Conservation (phyloP, 2,888 invertebrate genomes). For the Sinotaia quadrata region DNA sequence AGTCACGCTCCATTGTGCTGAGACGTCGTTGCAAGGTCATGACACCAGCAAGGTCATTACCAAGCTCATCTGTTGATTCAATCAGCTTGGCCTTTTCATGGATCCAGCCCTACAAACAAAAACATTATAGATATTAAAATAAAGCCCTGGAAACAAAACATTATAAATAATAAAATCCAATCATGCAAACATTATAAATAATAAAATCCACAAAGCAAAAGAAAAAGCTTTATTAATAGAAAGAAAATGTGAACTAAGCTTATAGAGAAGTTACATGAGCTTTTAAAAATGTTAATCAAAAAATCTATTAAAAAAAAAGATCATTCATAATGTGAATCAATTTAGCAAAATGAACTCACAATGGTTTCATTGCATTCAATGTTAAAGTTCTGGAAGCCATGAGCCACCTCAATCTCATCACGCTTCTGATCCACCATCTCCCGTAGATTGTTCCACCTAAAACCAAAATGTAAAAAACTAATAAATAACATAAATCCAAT, state of each 20-base stretch:
- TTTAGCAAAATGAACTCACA: slow-evolving; percentile 57
- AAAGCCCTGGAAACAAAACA: neutral
- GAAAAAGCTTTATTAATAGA: too few species aligned
- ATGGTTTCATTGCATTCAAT: slow-evolving; percentile 99
- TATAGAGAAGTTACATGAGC: too few species aligned
- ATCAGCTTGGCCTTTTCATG: slow-evolving; percentile 99
- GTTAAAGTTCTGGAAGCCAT: slow-evolving; percentile 98
- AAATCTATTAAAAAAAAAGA: too few species aligned
- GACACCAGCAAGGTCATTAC: slow-evolving; percentile 95
- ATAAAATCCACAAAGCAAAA: too few species aligned
- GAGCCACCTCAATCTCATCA: slow-evolving; percentile 94
- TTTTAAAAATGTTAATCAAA: too few species aligned
- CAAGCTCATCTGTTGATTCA: slow-evolving; percentile 96
- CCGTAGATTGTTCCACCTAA: slow-evolving; percentile 78
- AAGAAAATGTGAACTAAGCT: too few species aligned
- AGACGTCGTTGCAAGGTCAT: slow-evolving; percentile 97
- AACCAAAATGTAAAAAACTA: slow-evolving; percentile 17
- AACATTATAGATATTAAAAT: too few species aligned
- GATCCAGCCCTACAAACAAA: slow-evolving; percentile 83
- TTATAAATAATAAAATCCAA: too few species aligned
- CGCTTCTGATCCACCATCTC: slow-evolving; percentile 97
- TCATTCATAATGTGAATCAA: too few species aligned
- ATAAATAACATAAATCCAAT: neutral
- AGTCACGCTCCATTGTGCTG: slow-evolving; percentile 98
- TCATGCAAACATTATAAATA: too few species aligned